These are phyloP conservation scores for Tachina grossa DNA, from an alignment of 2,888 invertebrate species.

Conservation along the genomic window DNA sequence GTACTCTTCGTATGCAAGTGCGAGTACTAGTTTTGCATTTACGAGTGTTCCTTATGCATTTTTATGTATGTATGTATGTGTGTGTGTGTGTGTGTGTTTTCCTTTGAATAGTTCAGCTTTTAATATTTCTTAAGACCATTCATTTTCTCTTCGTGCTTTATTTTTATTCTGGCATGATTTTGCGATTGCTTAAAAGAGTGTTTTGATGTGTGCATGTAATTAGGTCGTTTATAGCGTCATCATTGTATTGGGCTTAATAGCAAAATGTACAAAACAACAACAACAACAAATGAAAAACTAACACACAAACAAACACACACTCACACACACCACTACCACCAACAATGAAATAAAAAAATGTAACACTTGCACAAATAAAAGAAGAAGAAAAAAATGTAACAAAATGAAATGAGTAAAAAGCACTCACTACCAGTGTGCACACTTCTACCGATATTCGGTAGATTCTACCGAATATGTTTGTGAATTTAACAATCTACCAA, in stretches of 20 bases:
- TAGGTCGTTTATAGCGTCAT: slow-evolving; percentile 72
- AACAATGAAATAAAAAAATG: slow-evolving; percentile 47
- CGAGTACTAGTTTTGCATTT: background rate
- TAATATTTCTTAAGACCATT: slow-evolving; percentile 62
- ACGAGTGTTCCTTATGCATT: background rate
- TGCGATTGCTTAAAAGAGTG: slow-evolving; percentile 18
- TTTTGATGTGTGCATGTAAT: slow-evolving; percentile 55
- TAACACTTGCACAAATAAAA: slow-evolving; percentile 17
- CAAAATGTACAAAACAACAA: slow-evolving; percentile 43
- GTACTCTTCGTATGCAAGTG: slow-evolving; percentile 31
- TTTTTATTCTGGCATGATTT: slow-evolving; percentile 48
- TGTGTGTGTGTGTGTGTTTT: slow-evolving; percentile 41
- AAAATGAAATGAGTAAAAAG: background rate
- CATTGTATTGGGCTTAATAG: slow-evolving; percentile 68
- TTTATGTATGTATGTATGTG: slow-evolving; percentile 7
- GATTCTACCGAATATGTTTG: too few relatives aligned
- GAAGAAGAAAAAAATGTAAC: background rate
- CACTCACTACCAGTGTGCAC: slow-evolving; percentile 9
- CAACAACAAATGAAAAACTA: slow-evolving; percentile 1
- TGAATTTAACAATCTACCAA: too few relatives aligned
- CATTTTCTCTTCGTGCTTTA: slow-evolving; percentile 51
- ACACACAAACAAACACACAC: background rate
- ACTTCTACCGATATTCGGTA: too few relatives aligned
- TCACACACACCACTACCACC: background rate
- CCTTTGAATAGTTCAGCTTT: slow-evolving; percentile 38